Conservation (phyloP, 2,797 vertebrate genomes). For the Hippocampus kuda region DNA sequence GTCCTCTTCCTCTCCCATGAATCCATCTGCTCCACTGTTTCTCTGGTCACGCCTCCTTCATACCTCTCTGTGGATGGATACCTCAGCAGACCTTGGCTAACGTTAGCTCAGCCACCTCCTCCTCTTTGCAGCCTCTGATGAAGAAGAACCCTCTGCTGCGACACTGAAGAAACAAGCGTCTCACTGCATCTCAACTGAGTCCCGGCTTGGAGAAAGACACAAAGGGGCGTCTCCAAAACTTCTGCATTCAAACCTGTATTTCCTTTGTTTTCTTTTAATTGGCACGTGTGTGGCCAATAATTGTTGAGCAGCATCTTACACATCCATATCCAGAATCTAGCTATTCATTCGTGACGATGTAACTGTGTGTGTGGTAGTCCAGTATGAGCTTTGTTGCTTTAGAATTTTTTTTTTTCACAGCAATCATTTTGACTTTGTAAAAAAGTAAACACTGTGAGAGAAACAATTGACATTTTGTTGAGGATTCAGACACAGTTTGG, state of each 20-base stretch:
- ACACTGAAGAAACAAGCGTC: slow-evolving; percentile 81
- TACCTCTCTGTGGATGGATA: slow-evolving; percentile 59
- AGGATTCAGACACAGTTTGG: neutral
- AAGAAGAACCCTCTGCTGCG: slow-evolving; percentile 79
- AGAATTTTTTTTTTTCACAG: too few relatives aligned
- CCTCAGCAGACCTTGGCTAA: slow-evolving; percentile 79
- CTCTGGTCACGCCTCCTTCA: slow-evolving; percentile 7
- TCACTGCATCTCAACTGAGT: slow-evolving; percentile 38
- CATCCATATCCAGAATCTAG: neutral
- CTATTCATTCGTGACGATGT: neutral
- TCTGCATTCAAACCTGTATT: slow-evolving; percentile 17
- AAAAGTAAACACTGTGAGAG: too few relatives aligned
- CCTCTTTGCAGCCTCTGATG: slow-evolving; percentile 98
- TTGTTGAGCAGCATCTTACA: neutral
- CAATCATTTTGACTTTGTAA: too few relatives aligned
- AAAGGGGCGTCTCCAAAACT: slow-evolving; percentile 29
- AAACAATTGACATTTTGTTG: too few relatives aligned
- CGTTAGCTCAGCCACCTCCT: slow-evolving; percentile 93
- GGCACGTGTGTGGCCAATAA: neutral
- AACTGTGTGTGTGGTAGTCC: neutral
- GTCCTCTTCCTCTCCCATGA: slow-evolving; percentile 3
- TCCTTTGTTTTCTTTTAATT: neutral
- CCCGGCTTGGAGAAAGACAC: slow-evolving; percentile 47
- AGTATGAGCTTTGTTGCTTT: too few relatives aligned
- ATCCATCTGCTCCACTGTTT: slow-evolving; percentile 7